A percentile compares a stretch with the other conserved stretches of the same genome.
phyloP scores from a whole-genome alignment of 1,140 invertebrate genomes.

The Ceratina japonica region DNA sequence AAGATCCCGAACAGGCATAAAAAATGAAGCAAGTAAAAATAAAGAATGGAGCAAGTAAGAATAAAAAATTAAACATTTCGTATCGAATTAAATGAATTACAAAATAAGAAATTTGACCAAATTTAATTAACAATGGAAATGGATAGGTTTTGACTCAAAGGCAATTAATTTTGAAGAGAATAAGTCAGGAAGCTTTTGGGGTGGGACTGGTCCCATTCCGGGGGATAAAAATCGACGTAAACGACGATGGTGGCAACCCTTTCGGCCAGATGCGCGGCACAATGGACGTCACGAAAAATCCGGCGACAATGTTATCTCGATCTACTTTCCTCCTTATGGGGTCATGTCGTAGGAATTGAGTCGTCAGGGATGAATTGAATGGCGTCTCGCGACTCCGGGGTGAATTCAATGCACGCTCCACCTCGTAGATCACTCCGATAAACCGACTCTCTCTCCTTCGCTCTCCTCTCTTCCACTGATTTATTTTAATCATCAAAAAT shows the following conservation, averaged over 20 bases:
- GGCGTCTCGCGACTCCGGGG: constrained; percentile 5
- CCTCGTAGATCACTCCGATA: constrained; percentile 25
- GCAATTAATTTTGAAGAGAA: constrained; percentile 55
- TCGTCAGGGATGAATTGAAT: constrained; percentile 43
- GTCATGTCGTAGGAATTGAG: constrained; percentile 53
- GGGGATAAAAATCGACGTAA: constrained; percentile 57
- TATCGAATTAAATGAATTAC: neutral
- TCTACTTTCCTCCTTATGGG: constrained; percentile 51
- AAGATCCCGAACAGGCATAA: neutral
- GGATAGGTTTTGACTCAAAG: neutral
- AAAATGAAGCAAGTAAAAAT: no score
- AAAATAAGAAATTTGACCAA: neutral
- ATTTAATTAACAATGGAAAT: no score
- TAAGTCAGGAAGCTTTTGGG: constrained; percentile 38
- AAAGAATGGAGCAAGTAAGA: no score
- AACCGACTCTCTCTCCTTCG: neutral
- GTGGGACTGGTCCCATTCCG: constrained; percentile 25
- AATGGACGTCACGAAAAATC: constrained; percentile 62
- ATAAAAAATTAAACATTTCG: no score
- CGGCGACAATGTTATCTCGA: constrained; percentile 67
- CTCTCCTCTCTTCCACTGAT: no score
- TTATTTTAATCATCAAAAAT: no score
- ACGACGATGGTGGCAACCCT: constrained; percentile 52
- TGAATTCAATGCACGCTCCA: constrained; percentile 7
- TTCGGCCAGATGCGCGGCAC: constrained; percentile 61